phyloP scores from a whole-genome alignment of 2,113 vertebrate species.

The Trachemys scripta region DNA sequence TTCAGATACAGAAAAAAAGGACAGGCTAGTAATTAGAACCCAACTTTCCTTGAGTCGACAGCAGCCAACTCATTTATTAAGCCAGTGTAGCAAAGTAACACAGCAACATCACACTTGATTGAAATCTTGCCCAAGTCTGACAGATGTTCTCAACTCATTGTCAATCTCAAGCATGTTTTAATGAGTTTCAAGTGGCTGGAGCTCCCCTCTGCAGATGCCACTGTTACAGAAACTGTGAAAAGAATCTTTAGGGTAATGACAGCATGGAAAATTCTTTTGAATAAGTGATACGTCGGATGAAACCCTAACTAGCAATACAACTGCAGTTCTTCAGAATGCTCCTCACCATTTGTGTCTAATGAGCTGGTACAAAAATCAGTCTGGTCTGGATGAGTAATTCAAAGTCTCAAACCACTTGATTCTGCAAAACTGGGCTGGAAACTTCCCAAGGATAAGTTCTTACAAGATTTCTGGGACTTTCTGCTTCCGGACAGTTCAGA shows the following conservation, averaged over 20 bases:
- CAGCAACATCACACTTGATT: slow-evolving; percentile 79
- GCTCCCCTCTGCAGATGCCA: slow-evolving; percentile 75
- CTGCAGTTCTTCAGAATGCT: neutral
- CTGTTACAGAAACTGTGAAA: slow-evolving; percentile 64
- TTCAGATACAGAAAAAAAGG: slow-evolving; percentile 50
- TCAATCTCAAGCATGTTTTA: slow-evolving; percentile 83
- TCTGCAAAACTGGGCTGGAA: neutral
- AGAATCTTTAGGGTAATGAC: slow-evolving; percentile 65
- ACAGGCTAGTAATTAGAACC: slow-evolving; percentile 74
- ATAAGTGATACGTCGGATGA: slow-evolving; percentile 40
- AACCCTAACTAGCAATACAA: slow-evolving; percentile 34
- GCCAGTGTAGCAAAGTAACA: slow-evolving; percentile 76
- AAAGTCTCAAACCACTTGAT: neutral
- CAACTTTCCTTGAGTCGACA: slow-evolving; percentile 67
- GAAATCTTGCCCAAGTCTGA: slow-evolving; percentile 83
- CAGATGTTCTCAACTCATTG: slow-evolving; percentile 83
- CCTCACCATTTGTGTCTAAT: neutral
- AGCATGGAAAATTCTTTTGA: slow-evolving; percentile 59
- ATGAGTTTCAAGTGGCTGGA: slow-evolving; percentile 83
- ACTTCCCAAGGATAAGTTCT: neutral
- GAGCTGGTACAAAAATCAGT: slow-evolving; percentile 22
- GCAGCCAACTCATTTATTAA: slow-evolving; percentile 83
- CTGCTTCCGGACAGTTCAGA: neutral
- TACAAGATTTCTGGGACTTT: neutral
- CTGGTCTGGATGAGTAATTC: slow-evolving; percentile 11